A percentile compares a stretch with the other conserved stretches of the same genome.
These are phyloP conservation scores for Temnothorax rugatulus DNA, from an alignment of 2,888 invertebrate species.

Conservation along the genomic window DNA sequence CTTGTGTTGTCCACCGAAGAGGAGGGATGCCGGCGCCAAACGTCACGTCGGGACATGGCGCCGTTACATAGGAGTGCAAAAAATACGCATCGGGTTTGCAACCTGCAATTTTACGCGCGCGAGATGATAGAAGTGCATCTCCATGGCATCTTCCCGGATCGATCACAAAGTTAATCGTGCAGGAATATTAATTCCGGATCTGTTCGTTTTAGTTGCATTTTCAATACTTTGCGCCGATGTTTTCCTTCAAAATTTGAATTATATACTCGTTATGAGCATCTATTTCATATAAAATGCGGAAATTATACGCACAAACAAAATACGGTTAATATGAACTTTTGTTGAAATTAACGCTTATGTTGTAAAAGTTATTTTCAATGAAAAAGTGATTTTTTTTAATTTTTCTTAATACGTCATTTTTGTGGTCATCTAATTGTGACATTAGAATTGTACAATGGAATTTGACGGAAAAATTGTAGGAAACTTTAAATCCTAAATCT, in stretches of 20 bases:
- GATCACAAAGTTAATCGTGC: neutral
- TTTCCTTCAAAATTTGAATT: neutral
- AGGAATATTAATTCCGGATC: slow-evolving; percentile 2
- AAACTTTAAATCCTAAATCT: neutral
- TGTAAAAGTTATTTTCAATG: neutral
- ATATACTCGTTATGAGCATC: neutral
- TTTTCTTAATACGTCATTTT: neutral
- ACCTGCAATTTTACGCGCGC: slow-evolving; percentile 27
- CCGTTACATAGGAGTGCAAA: slow-evolving; percentile 20
- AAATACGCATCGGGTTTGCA: slow-evolving; percentile 22
- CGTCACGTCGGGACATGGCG: slow-evolving; percentile 39
- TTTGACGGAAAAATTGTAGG: neutral
- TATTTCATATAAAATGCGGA: neutral
- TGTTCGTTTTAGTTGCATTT: neutral
- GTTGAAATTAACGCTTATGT: neutral
- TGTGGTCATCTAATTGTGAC: neutral
- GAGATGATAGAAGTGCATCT: slow-evolving; percentile 9
- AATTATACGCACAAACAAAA: neutral
- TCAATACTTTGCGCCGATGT: neutral
- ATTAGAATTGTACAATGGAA: neutral
- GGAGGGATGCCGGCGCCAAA: slow-evolving; percentile 50
- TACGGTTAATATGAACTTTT: neutral
- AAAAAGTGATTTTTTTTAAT: neutral
- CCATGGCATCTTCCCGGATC: neutral
- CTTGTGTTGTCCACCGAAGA: slow-evolving; percentile 45